A percentile compares a stretch with the other conserved stretches of the same genome.
phyloP scores from a whole-genome alignment of 2,797 vertebrate species.

The Xiphorhynchus erythropygius region DNA sequence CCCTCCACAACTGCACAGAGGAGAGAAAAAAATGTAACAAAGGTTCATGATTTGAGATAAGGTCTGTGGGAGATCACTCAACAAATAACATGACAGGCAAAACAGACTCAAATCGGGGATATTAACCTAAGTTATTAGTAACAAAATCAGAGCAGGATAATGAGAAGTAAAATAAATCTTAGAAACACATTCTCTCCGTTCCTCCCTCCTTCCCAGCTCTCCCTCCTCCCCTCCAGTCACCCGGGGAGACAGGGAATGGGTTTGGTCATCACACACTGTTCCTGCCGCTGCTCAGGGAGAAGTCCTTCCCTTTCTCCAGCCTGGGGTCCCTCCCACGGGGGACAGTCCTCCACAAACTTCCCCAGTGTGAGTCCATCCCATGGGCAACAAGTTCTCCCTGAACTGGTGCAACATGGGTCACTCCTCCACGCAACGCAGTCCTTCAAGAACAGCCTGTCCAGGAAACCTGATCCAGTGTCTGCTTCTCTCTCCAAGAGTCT shows the following conservation, averaged over 20 bases:
- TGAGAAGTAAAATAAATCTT: neutral
- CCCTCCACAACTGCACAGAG: neutral
- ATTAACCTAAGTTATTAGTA: neutral
- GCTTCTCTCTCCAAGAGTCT: neutral
- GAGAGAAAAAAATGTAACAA: neutral
- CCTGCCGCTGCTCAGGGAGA: neutral
- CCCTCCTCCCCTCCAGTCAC: neutral
- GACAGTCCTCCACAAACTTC: neutral
- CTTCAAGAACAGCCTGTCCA: neutral
- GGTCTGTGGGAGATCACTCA: neutral
- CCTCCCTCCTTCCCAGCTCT: neutral
- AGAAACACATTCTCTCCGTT: neutral
- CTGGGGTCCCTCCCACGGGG: neutral
- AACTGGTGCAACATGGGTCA: neutral
- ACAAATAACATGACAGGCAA: neutral
- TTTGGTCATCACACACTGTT: neutral
- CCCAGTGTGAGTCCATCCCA: rapidly evolving
- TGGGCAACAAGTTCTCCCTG: neutral
- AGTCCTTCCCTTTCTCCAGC: neutral
- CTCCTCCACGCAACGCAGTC: neutral
- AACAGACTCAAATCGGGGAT: neutral
- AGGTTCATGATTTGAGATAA: neutral
- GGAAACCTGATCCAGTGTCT: neutral
- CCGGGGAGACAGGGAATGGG: neutral
- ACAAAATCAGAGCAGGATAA: neutral